Base-by-base conservation (phyloP, 2,797 vertebrate genomes). In the Sebastes itinus region DNA sequence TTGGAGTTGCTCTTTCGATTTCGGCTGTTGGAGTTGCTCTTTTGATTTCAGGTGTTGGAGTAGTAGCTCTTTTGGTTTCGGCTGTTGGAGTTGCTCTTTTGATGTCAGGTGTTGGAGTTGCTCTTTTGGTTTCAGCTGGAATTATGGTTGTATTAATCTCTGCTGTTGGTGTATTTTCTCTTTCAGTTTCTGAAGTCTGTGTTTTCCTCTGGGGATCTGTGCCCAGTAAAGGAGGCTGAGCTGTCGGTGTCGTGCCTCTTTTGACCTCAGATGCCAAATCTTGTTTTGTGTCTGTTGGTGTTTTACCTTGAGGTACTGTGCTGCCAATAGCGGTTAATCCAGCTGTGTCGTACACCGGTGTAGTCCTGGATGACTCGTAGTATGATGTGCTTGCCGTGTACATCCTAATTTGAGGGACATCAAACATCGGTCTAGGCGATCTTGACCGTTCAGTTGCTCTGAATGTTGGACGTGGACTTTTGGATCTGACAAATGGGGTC, bases 361-460 rank as follows among this genome's bases (percentile, higher is more conserved):
- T 88, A 16, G 91, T 92, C 80, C 91, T 95, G 18, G 90, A 90
- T 55, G 88, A 85, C 83, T 96, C 95, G 7, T 95, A 93, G 76
- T 88, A 95, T 0, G 94, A 94, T 7, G 95, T 92, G 66, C 92
- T 96, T 2, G 95, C 94, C 1, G 95, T 96, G 85, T 96, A 96
- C 89, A 94, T 92, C 71, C 92, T 93, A 32, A 96, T 96, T 85
- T 96, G 91, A 66, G 96, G 96, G 67, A 96, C 95, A 46, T 96
- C 96, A 92, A 96, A 96, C 94, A 96, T 95, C 1, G 95, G 91
- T 89, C 88, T 96, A 62, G 94, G 94, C 5, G 94, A 91, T 94
- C 84, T 95, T 22, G 94, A 91, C 54, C 62, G 82, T 74, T 95
- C 93, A 0, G 84, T 92, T 72, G 93, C 91, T 88, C 83, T 94